Base-by-base conservation (phyloP, 2,888 invertebrate genomes). In the Troides oblongomaculatus region DNA sequence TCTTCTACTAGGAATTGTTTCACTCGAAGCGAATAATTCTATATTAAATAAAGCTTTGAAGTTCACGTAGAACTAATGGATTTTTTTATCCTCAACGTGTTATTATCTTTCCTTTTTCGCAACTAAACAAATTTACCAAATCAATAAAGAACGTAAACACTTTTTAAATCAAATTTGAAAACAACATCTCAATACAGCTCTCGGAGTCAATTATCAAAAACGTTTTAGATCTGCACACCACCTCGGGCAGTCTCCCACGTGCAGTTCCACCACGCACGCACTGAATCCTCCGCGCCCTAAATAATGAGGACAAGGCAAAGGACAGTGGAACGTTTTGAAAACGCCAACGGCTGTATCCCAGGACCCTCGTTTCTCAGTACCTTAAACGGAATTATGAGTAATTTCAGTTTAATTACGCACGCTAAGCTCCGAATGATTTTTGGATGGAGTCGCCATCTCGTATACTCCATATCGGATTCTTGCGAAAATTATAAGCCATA, bases 171-270 rank as follows among this genome's bases (percentile, higher is more conserved):
- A 65, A 10, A 25, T 25, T 63, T 30, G n/a, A 56, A 63, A 59
- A 46, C 43, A 69, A 68, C 63, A 68, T 46, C 50, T 62, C 57
- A 46, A 53, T 67, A 67, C 25, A 68, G 23, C 43, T 21, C 53
- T 46, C 57, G 60, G 25, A 60, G 30, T 25, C 63, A 71, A 71
- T 69, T 60, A 64, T 56, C 36, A 63, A 68, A 71, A 72, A 68
- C 64, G 72, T 62, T 70, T 72, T 69, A 71, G 72, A 73, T 74
- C 71, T 71, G 72, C 39, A 50, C 72, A 72, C 71, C 43, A 72
- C 73, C 73, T 53, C 64, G 43, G 71, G 74, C 73, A 56, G 61
- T 72, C 67, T 73, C 74, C 73, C 74, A 74, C 74, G 74, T 53
- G 66, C 70, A 18, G 17, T 50, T 12, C 64, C 66, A 66, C 66